phyloP scores from a whole-genome alignment of 23 tunicate genomes.

The Botrylloides violaceus region DNA sequence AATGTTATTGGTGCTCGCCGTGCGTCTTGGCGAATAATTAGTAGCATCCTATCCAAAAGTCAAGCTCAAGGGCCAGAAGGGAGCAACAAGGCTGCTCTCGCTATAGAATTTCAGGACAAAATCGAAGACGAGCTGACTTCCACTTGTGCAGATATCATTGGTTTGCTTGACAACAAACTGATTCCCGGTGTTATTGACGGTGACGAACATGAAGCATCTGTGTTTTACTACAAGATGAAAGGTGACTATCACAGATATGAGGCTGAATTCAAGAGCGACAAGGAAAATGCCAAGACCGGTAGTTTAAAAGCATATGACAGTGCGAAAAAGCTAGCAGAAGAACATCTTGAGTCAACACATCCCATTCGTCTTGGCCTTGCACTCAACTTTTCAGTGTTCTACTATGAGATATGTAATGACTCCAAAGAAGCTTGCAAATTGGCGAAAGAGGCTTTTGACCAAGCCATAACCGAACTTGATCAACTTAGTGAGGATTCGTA shows the following conservation, averaged over 20 bases:
- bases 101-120: conserved; percentile 2
- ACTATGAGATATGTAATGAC: conserved; percentile 20
- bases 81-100: not conserved
- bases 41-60: conserved; percentile 20
- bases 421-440: conserved; percentile 23
- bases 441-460: conserved; percentile 31
- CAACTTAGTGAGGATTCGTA: conserved; percentile 19
- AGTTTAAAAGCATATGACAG: conserved; percentile 48
- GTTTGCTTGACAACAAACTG: not conserved
- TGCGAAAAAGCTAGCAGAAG: conserved; percentile 1
- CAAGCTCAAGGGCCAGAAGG: conserved; percentile 1
- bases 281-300: conserved; percentile 40
- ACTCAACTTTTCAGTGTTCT: conserved; percentile 32
- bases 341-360: conserved; percentile 9
- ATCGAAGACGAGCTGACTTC: conserved; percentile 55
- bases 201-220: conserved; percentile 13
- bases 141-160: conserved; percentile 58
- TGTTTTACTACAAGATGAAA: conserved; percentile 87
- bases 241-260: conserved; percentile 86
- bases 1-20: conserved; percentile 98
- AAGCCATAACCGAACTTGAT: conserved; percentile 22
- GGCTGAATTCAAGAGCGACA: conserved; percentile 56
- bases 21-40: conserved; percentile 92
- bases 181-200: not conserved
- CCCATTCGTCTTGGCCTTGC: conserved; percentile 35